Base-by-base conservation (phyloP, 2,113 vertebrate species). In the Taxidea taxus region DNA sequence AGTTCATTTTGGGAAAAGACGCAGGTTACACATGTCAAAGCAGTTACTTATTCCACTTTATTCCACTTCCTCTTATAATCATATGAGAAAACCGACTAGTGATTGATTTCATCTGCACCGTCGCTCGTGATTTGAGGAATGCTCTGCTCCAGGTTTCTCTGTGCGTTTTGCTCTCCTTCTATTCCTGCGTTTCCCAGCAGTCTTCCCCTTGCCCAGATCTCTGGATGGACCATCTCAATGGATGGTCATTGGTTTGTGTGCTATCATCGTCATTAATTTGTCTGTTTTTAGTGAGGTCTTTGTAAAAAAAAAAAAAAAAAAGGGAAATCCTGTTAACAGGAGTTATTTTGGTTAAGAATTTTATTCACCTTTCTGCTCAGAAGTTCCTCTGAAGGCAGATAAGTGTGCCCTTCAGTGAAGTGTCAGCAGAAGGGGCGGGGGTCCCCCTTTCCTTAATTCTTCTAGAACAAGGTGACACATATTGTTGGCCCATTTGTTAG, bases 21-120 rank as follows among this genome's bases (percentile, higher is more conserved):
- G 62, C 90, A 88, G 84, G 94, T 96, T 84, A 83, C 87, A 95
- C 75, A 88, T 94, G 96, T 96, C 96, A 97, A 94, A 96, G 90
- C 31, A 56, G 44, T 95, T 96, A 92, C 82, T 92, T 97, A 81
- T 85, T 86, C 84, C 10, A 39, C 88, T 86, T 83, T 97, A 77
- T 93, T 86, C 96, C 72, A 54, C 86, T 93, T 91, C 87, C 91
- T 96, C 91, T 74, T 92, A 85, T 94, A 96, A 92, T 96, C 96
- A 72, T 86, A 92, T 92, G 87, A 56, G 87, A 90, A 90, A 91
- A 90, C 49, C 20, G 90, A 97, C 60, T 87, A 96, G 90, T 93
- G 75, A 91, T 80, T 74, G 84, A 58, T 70, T 95, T 92, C 91
- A 34, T 72, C 49, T 44, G 60, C 66, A 90, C 88, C 7, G 0